Percentiles rank a stretch among this genome's conserved stretches.
phyloP scores from a whole-genome alignment of 2,797 vertebrate genomes.

The Loriculus beryllinus region DNA sequence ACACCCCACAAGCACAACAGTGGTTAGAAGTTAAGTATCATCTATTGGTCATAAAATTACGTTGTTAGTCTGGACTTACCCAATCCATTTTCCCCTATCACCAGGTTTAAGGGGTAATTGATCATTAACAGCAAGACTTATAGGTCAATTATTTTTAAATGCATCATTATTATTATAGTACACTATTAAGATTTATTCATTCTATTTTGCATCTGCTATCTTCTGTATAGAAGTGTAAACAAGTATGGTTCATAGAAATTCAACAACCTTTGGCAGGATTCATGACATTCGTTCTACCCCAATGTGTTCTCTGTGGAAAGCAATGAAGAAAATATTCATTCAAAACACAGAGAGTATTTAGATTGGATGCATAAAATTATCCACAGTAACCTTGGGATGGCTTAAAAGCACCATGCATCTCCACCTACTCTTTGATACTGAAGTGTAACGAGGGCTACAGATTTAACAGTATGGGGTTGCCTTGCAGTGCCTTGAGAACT shows the following conservation, averaged over 20 bases:
- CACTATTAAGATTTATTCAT: neutral
- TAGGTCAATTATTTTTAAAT: neutral
- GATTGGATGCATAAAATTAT: neutral
- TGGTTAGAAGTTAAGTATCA: neutral
- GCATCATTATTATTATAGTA: neutral
- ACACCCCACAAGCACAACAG: no score
- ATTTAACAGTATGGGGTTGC: neutral
- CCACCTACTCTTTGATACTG: neutral
- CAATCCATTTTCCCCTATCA: neutral
- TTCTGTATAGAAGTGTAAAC: neutral
- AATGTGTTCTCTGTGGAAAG: neutral
- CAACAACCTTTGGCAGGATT: neutral
- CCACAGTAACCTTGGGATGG: neutral
- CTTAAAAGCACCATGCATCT: neutral
- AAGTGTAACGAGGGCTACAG: neutral
- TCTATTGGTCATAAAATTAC: neutral
- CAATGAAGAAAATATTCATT: neutral
- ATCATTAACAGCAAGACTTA: conserved; percentile 5
- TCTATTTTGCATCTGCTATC: neutral
- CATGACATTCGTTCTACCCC: neutral
- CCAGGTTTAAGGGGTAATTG: neutral
- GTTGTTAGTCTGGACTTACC: neutral
- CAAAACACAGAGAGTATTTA: neutral
- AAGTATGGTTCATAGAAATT: neutral
- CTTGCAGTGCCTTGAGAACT: neutral